Conservation (phyloP, 1,140 invertebrate genomes). For the Drosophila ficusphila region DNA sequence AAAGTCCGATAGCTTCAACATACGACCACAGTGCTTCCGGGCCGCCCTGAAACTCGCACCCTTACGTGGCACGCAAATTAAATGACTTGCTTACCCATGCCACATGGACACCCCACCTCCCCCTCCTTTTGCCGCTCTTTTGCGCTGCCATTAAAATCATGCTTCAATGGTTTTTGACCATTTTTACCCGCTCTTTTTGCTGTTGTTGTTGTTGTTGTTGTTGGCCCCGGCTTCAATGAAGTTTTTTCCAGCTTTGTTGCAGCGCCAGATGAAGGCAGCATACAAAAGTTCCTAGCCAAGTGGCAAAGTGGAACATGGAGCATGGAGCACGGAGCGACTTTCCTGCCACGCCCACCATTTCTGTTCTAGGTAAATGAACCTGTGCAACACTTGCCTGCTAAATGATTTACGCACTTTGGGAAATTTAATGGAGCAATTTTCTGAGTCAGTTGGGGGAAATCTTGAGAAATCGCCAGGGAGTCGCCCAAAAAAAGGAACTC, state of each 20-base stretch:
- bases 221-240: conserved; percentile 42
- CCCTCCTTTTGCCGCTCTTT: not conserved
- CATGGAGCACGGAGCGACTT: not conserved
- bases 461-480: conserved; percentile 19
- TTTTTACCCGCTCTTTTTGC: conserved; percentile 58
- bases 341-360: conserved; percentile 1
- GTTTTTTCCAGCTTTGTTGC: conserved; percentile 62
- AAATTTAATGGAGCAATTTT: conserved; percentile 53
- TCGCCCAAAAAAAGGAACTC: not conserved
- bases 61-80: conserved; percentile 74
- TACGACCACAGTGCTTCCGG: conserved; percentile 31
- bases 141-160: conserved; percentile 70
- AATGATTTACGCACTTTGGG: conserved; percentile 64
- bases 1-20: not conserved
- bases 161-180: conserved; percentile 80
- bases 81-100: conserved; percentile 75
- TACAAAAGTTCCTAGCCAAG: conserved; percentile 46
- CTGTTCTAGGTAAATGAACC: conserved; percentile 71
- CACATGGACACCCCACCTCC: conserved; percentile 18
- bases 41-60: conserved; percentile 15
- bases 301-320: conserved; percentile 35
- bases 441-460: conserved; percentile 12
- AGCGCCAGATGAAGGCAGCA: conserved; percentile 41
- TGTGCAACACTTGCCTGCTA: conserved; percentile 63
- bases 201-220: conserved; percentile 21